Evolutionary conservation across 2,888 invertebrate species (phyloP).

Genomic region (Corythucha ciliata): DNA sequence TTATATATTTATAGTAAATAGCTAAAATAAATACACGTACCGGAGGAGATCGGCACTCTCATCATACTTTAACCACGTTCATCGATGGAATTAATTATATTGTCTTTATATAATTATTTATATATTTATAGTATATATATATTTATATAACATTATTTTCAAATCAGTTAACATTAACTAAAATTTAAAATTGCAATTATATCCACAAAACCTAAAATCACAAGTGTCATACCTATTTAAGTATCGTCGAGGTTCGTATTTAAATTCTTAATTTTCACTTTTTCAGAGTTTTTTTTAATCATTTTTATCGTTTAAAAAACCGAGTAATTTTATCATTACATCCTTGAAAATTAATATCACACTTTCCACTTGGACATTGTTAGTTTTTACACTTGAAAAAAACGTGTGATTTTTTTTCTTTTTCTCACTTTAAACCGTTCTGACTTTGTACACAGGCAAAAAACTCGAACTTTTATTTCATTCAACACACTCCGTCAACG

Average conservation of each 20-base stretch:
- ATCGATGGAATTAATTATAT: constrained; percentile 28
- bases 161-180: constrained; percentile 28
- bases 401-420: constrained; percentile 7
- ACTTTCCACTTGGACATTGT: constrained; percentile 30
- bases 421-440: too few relatives aligned
- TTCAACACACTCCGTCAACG: constrained; percentile 18
- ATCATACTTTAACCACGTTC: constrained; percentile 25
- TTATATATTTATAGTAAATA: too few relatives aligned
- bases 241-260: constrained; percentile 28
- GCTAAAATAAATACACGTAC: constrained; percentile 32
- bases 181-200: constrained; percentile 27
- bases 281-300: too few relatives aligned
- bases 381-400: constrained; percentile 23
- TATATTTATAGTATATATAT: constrained; percentile 23
- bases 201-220: constrained; percentile 33
- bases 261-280: constrained; percentile 30
- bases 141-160: constrained; percentile 28
- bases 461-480: constrained; percentile 5
- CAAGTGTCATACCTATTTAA: constrained; percentile 32
- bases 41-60: constrained; percentile 25
- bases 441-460: constrained; percentile 24
- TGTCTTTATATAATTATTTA: constrained; percentile 31
- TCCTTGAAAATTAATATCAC: constrained; percentile 32
- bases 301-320: too few relatives aligned
- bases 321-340: too few relatives aligned